Conservation (phyloP, 1,140 invertebrate genomes). For the roundworm (Caenorhabditis elegans) region WBcel235 BX284602.5:12565501-12566000, state of each 20-base stretch:
- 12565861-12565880: too few species aligned
- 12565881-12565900: too few species aligned
- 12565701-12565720: background rate
- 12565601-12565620: slow-evolving; percentile 4
- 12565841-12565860: too few species aligned
- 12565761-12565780: background rate
- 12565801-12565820: too few species aligned
- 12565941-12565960: too few species aligned
- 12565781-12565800: background rate
- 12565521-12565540: background rate
- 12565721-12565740: background rate
- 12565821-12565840: too few species aligned
- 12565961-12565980: too few species aligned
- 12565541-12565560: background rate
- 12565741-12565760: background rate
- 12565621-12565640: background rate
- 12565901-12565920: too few species aligned
- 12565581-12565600: background rate
- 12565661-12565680: background rate
- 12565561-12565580: background rate
- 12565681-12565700: background rate
- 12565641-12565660: background rate
- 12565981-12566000: too few species aligned
- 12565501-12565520: background rate
- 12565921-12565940: too few species aligned